phyloP scores from a whole-genome alignment of 2,888 invertebrate genomes.

The Amblyjoppa fuscipennis region DNA sequence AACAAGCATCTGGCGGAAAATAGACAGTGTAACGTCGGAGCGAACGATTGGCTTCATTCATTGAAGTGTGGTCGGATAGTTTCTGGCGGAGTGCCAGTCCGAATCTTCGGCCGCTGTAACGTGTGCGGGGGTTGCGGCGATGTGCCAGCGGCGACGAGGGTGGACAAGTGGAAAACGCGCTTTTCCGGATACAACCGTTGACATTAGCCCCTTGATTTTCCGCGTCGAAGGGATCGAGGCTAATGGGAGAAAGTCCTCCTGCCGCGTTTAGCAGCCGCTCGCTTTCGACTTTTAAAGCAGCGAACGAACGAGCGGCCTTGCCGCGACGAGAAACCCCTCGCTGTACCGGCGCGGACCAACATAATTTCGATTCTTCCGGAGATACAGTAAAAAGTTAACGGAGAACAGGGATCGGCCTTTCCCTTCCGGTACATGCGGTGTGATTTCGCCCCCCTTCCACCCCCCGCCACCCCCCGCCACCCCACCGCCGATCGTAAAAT shows the following conservation, averaged over 20 bases:
- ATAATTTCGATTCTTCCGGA: slow-evolving; percentile 4
- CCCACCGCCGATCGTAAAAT: neutral
- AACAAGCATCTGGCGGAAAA: neutral
- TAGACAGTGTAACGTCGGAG: slow-evolving; percentile 14
- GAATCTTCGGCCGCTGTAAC: slow-evolving; percentile 36
- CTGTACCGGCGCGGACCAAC: neutral
- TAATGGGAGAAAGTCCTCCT: slow-evolving; percentile 27
- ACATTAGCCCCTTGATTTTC: slow-evolving; percentile 49
- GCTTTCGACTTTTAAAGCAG: neutral
- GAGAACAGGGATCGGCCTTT: neutral
- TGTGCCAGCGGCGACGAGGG: slow-evolving; percentile 8
- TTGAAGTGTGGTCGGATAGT: slow-evolving; percentile 11
- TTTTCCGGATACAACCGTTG: slow-evolving; percentile 24
- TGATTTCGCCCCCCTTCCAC: neutral
- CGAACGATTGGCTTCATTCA: slow-evolving; percentile 27
- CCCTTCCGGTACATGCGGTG: neutral
- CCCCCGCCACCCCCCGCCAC: too few relatives aligned
- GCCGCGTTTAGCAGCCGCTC: slow-evolving; percentile 6
- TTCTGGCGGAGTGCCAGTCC: slow-evolving; percentile 49
- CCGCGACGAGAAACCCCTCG: neutral
- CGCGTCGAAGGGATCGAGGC: slow-evolving; percentile 25
- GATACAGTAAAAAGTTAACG: slow-evolving; percentile 10
- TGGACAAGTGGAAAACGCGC: slow-evolving; percentile 15
- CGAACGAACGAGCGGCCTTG: slow-evolving; percentile 2
- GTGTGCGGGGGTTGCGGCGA: slow-evolving; percentile 19